Evolutionary conservation across 23 tunicate species (phyloP).

Genomic region (Pegea sp.): DNA sequence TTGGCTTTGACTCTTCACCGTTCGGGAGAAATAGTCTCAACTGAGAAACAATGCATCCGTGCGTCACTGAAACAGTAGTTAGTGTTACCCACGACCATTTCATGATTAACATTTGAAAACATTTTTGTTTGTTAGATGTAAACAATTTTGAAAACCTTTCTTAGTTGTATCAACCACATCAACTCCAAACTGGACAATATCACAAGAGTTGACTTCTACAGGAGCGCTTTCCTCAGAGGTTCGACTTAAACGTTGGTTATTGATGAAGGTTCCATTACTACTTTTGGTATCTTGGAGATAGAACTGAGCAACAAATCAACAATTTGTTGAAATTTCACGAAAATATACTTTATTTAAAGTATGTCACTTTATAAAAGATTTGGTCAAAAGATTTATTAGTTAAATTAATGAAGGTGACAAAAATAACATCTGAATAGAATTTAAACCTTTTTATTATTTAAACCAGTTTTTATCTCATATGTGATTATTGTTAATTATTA

Average conservation of each 20-base stretch:
- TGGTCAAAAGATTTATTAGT: too few relatives aligned
- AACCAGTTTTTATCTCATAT: too few relatives aligned
- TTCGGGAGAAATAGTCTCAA: conserved; percentile 54
- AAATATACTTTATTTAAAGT: too few relatives aligned
- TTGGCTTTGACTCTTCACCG: conserved; percentile 77
- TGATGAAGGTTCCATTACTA: conserved; percentile 91
- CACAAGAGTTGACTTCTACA: conserved; percentile 75
- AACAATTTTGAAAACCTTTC: conserved; percentile 21
- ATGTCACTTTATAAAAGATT: too few relatives aligned
- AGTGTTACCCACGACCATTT: too few relatives aligned
- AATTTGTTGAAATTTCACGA: not conserved
- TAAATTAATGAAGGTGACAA: too few relatives aligned
- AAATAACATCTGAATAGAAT: too few relatives aligned
- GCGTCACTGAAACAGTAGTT: conserved; percentile 76
- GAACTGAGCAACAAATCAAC: conserved; percentile 17
- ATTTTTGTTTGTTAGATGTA: too few relatives aligned
- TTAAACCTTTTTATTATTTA: too few relatives aligned
- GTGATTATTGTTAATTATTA: too few relatives aligned
- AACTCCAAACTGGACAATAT: conserved; percentile 89
- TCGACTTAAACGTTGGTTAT: conserved; percentile 71
- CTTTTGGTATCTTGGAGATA: conserved; percentile 87
- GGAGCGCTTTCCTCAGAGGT: conserved; percentile 65
- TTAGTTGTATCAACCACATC: conserved; percentile 76
- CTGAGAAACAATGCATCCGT: conserved; percentile 85
- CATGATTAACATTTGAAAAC: too few relatives aligned